A percentile compares a stretch with the other conserved stretches of the same genome.
phyloP scores from a whole-genome alignment of 2,113 vertebrate species.

The Myiozetetes cayanensis region DNA sequence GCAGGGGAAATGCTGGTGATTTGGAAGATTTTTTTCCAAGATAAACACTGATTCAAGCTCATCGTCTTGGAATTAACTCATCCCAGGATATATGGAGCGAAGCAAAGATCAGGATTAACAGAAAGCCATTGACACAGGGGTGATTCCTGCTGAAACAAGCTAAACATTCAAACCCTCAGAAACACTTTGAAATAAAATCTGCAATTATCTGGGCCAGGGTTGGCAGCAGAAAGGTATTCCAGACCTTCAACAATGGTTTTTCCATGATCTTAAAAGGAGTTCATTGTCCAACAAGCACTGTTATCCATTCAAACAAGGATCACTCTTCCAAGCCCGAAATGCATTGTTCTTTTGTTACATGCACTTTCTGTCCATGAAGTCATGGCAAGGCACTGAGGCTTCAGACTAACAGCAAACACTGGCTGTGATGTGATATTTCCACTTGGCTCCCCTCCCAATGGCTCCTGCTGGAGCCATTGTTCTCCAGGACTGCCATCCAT shows the following conservation, averaged over 20 bases:
- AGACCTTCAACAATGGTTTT: constrained; percentile 24
- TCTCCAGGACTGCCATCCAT: background rate
- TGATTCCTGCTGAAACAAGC: background rate
- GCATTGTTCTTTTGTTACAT: constrained; percentile 61
- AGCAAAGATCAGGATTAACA: background rate
- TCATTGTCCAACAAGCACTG: constrained; percentile 33
- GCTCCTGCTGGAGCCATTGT: constrained; percentile 51
- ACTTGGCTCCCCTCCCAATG: constrained; percentile 37
- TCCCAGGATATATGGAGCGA: background rate
- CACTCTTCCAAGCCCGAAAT: constrained; percentile 36
- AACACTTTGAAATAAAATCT: background rate
- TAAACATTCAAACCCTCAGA: background rate
- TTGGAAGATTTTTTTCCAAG: background rate
- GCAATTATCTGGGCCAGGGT: background rate
- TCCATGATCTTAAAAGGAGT: constrained; percentile 59
- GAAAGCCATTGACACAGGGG: background rate
- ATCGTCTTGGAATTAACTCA: constrained; percentile 21
- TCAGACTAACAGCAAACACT: constrained; percentile 58
- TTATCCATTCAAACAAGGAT: constrained; percentile 42
- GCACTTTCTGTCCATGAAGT: constrained; percentile 61
- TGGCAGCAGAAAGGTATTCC: background rate
- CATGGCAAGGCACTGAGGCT: constrained; percentile 43
- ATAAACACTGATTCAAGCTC: constrained; percentile 22
- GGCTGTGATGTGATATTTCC: constrained; percentile 37
- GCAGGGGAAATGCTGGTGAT: background rate